Evolutionary conservation across 2,113 vertebrate genomes (phyloP), one percentile per base, ranked within the genome.

Genomic region (Otus sunia): DNA sequence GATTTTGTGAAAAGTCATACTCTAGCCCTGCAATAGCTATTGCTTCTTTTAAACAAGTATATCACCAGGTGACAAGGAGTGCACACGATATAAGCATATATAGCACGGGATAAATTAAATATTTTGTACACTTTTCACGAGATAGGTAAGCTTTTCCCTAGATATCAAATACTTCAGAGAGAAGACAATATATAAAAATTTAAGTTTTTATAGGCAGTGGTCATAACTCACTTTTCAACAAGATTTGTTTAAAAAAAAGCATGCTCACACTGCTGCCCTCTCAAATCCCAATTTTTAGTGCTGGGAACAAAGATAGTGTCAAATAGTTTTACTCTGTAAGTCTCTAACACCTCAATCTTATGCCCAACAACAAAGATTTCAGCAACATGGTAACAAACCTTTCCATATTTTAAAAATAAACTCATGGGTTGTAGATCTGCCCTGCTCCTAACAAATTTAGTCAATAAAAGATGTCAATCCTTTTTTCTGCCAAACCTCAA

Each of bases 401-500:
- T 62, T 58, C 47, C 43, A 15, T 49, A 78, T 69, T 69, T 92
- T 77, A 91, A 43, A 96, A 95, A 93, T 91, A 76, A 81, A 67
- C 25, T 62, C 22, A 50, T 36, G 63, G 50, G 12, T 39, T 67
- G 66, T 37, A 85, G 74, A 53, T 77, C 36, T 90, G 75, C 63
- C 76, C 79, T 55, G 59, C 36, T 90, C 76, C 81, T 95, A 94
- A 88, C 32, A 66, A 91, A 91, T 67, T 69, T 39, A 92, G 60
- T 95, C 88, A 75, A 92, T 94, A 94, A 87, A 93, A 78, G 58
- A 82, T 17, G 64, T 73, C 88, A 64, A 76, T 66, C 58, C 21
- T 88, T 76, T 80, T 86, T 81, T 79, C 87, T 87, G 79, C 49
- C 53, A 93, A 83, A 90, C 58, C 64, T 94, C 68, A 95, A 94